Percentiles rank a stretch among this genome's conserved stretches.
phyloP scores from a whole-genome alignment of 2,888 invertebrate genomes.

The Camptogramma bilineatum region DNA sequence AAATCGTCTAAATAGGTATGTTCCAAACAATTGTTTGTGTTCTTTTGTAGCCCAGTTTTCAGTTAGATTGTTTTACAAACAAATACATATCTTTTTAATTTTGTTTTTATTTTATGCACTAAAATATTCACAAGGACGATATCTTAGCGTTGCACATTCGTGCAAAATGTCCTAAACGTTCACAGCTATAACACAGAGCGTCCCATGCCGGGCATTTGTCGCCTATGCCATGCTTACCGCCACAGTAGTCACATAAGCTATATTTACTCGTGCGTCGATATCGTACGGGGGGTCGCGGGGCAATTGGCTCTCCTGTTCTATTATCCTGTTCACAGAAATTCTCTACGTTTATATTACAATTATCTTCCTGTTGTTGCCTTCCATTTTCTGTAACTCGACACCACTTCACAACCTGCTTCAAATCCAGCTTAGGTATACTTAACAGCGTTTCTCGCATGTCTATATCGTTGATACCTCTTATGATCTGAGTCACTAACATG shows the following conservation, averaged over 20 bases:
- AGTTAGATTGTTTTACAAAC: too few species aligned
- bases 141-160: constrained; percentile 14
- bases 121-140: not conserved
- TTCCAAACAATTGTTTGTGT: too few species aligned
- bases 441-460: constrained; percentile 18
- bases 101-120: not conserved
- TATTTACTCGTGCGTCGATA: not conserved
- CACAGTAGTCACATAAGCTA: constrained; percentile 27
- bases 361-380: not conserved
- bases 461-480: constrained; percentile 38
- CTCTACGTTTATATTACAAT: not conserved
- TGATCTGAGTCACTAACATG: constrained; percentile 40
- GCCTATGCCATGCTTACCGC: constrained; percentile 24
- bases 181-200: constrained; percentile 33
- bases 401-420: constrained; percentile 24
- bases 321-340: not conserved
- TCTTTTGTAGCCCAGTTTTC: too few species aligned
- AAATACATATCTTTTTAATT: not conserved
- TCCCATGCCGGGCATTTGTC: constrained; percentile 29
- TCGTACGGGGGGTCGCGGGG: not conserved
- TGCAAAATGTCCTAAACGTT: constrained; percentile 25
- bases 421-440: constrained; percentile 11
- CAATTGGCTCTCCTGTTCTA: not conserved
- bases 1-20: too few species aligned
- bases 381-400: constrained; percentile 21